Percentiles rank a stretch among this genome's conserved stretches.
Conservation (phyloP, 1,140 invertebrate genomes). For the Neodiprion fabricii region DNA sequence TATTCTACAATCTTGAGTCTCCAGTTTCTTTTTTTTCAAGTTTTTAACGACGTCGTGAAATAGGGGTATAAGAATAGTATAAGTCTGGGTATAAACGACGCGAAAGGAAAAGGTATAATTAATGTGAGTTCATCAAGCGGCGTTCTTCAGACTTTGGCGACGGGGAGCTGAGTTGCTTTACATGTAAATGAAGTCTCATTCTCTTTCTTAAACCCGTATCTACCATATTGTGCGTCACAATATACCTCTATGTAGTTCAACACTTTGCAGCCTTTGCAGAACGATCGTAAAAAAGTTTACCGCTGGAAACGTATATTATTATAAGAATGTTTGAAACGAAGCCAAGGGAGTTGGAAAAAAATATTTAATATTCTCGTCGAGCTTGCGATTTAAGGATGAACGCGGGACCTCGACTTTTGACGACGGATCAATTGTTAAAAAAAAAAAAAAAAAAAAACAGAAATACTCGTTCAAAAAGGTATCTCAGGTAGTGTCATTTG, state of each 20-base stretch:
- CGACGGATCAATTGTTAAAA: no score
- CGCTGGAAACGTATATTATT: neutral
- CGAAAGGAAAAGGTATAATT: neutral
- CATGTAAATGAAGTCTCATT: neutral
- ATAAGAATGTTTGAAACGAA: neutral
- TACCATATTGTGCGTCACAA: neutral
- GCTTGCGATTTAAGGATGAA: no score
- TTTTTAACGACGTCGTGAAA: neutral
- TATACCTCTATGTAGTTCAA: neutral
- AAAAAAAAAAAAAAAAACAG: no score
- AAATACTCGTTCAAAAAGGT: no score
- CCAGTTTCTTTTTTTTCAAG: neutral
- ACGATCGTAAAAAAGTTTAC: conserved; percentile 1
- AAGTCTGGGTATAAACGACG: neutral
- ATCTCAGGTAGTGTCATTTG: no score
- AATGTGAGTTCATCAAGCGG: neutral
- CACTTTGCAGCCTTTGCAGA: neutral
- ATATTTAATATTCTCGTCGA: neutral
- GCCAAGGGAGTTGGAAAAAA: neutral
- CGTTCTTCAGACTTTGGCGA: neutral
- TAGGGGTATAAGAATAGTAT: neutral
- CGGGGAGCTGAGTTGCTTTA: neutral
- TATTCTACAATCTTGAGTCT: no score
- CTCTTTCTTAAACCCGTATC: neutral
- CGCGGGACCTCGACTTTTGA: no score